Evolutionary conservation across 2,888 invertebrate genomes (phyloP).

Genomic region (Pandemis corylana): DNA sequence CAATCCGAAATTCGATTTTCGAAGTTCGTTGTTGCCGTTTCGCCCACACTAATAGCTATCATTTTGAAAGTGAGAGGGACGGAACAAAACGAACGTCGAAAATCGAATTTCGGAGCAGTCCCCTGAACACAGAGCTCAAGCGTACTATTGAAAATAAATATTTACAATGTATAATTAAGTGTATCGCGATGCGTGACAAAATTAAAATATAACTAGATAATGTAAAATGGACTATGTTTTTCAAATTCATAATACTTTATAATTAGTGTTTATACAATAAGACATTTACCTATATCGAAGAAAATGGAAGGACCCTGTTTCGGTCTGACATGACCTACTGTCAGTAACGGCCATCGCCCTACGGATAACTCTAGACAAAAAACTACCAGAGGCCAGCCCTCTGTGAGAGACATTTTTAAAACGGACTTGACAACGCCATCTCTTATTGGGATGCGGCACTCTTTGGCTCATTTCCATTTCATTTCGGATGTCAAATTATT

Average conservation of each 20-base stretch:
- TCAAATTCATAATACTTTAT: constrained; percentile 73
- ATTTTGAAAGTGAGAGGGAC: too few species aligned
- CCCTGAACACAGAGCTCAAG: constrained; percentile 54
- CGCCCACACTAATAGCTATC: too few species aligned
- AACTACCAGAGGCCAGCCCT: background rate
- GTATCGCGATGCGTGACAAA: constrained; percentile 61
- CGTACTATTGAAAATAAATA: constrained; percentile 55
- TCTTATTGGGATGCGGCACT: background rate
- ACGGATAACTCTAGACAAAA: constrained; percentile 14
- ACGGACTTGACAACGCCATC: background rate
- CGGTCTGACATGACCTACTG: constrained; percentile 63
- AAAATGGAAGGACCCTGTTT: constrained; percentile 80
- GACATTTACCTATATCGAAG: constrained; percentile 61
- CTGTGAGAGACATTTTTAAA: background rate
- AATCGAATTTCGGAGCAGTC: too few species aligned
- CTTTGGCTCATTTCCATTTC: too few species aligned
- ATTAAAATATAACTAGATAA: constrained; percentile 57
- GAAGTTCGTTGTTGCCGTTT: too few species aligned
- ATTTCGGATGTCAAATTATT: too few species aligned
- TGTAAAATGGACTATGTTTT: constrained; percentile 63
- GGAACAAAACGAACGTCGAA: too few species aligned
- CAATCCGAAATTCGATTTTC: too few species aligned
- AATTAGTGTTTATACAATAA: constrained; percentile 63
- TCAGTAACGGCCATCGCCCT: constrained; percentile 18
- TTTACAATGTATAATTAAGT: constrained; percentile 60